phyloP scores from a whole-genome alignment of 2,797 vertebrate genomes.

The Stomatorhinus walkeri region DNA sequence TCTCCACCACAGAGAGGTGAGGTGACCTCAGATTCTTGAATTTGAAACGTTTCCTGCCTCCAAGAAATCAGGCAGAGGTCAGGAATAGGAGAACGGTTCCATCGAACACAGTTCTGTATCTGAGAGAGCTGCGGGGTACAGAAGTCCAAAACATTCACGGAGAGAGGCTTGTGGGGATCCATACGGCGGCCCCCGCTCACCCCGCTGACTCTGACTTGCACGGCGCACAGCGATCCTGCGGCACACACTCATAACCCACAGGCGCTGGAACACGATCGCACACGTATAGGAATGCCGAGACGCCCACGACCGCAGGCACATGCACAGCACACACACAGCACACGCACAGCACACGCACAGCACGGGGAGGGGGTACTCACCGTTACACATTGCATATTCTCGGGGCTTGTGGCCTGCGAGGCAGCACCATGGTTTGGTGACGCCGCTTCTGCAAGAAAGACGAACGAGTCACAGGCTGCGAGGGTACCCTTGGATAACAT shows the following conservation, averaged over 20 bases:
- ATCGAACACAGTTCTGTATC: neutral
- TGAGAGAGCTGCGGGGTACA: neutral
- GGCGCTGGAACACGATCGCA: neutral
- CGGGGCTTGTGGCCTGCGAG: conserved; percentile 53
- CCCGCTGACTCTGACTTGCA: neutral
- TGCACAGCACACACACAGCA: conserved; percentile 40
- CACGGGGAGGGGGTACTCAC: conserved; percentile 56
- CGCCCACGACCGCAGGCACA: conserved; percentile 39
- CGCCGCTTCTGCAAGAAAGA: conserved; percentile 64
- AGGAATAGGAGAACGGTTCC: neutral
- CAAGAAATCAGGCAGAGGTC: neutral
- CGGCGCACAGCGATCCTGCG: neutral
- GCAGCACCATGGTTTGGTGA: conserved; percentile 56
- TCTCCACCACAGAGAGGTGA: neutral
- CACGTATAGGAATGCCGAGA: neutral
- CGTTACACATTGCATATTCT: conserved; percentile 71
- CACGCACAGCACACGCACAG: conserved; percentile 49
- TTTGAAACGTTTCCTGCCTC: neutral
- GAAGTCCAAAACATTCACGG: neutral
- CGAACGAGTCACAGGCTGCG: conserved; percentile 61
- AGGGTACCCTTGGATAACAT: conserved; percentile 67
- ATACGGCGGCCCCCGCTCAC: neutral
- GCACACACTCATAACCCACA: neutral
- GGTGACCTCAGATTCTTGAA: neutral
- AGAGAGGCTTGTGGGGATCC: neutral